Percentiles rank a stretch among this genome's conserved stretches.
phyloP scores from a whole-genome alignment of 2,888 invertebrate species.

The Perdita meconis region DNA sequence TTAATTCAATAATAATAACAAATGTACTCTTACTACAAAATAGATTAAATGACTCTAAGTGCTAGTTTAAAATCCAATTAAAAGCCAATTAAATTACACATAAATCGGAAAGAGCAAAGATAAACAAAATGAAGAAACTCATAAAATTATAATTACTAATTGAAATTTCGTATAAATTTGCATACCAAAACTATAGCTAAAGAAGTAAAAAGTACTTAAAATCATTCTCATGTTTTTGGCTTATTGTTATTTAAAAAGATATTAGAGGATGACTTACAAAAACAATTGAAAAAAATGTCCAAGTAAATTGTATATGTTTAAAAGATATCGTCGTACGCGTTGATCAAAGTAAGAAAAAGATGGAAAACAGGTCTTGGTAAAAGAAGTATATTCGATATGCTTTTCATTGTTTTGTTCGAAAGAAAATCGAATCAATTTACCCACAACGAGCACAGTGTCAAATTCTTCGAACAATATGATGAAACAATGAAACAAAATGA shows the following conservation, averaged over 20 bases:
- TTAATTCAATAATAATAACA: not conserved
- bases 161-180: not conserved
- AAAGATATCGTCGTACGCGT: not conserved
- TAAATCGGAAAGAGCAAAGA: no score
- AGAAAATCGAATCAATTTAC: constrained; percentile 27
- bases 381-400: constrained; percentile 6
- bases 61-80: no score
- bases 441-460: constrained; percentile 11
- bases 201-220: not conserved
- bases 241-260: no score
- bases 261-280: not conserved
- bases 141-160: not conserved
- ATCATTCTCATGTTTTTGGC: no score
- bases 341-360: not conserved
- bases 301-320: not conserved
- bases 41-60: not conserved
- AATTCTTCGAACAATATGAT: constrained; percentile 20
- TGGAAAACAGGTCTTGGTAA: not conserved
- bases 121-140: not conserved
- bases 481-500: constrained; percentile 32
- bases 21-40: no score
- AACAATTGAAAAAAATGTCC: not conserved
- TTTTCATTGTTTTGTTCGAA: not conserved
- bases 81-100: no score
- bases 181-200: not conserved